Evolutionary conservation across 2,888 invertebrate genomes (phyloP).

Genomic region (Noctua janthina): DNA sequence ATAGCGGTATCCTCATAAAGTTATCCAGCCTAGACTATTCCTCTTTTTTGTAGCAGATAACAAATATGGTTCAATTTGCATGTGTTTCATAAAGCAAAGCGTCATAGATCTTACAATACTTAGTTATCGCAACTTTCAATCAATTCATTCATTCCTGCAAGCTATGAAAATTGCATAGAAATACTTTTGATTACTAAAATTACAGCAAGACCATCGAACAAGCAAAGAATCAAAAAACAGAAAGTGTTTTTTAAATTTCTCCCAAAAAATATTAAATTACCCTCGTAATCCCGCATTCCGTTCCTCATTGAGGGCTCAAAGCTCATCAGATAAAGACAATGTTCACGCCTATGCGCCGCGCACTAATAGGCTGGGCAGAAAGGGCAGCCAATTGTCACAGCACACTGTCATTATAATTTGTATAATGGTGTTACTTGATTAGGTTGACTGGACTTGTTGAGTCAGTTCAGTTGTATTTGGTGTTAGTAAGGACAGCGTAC

Average conservation of each 20-base stretch:
- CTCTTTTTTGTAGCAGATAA: not conserved
- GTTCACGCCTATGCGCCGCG: slow-evolving; percentile 65
- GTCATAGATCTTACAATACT: too few species aligned
- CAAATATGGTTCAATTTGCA: not conserved
- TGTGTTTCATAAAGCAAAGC: not conserved
- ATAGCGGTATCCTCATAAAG: not conserved
- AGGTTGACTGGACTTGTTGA: not conserved
- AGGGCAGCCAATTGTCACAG: slow-evolving; percentile 54
- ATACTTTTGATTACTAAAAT: too few species aligned
- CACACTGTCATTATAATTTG: slow-evolving; percentile 56
- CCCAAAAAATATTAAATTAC: slow-evolving; percentile 21
- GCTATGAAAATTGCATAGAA: too few species aligned
- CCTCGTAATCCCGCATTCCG: slow-evolving; percentile 45
- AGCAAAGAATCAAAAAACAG: too few species aligned
- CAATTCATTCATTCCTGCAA: too few species aligned
- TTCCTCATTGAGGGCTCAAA: slow-evolving; percentile 28
- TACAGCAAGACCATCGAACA: too few species aligned
- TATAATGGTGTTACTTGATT: slow-evolving; percentile 53
- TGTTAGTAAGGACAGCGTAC: not conserved
- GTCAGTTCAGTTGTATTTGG: slow-evolving; percentile 8
- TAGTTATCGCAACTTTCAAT: not conserved
- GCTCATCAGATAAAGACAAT: slow-evolving; percentile 61
- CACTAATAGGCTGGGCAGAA: slow-evolving; percentile 44
- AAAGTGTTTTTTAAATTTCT: slow-evolving; percentile 11
- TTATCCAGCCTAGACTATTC: not conserved